Evolutionary conservation across 2,888 invertebrate genomes (phyloP).

Genomic region (Hyposoter dolosus): DNA sequence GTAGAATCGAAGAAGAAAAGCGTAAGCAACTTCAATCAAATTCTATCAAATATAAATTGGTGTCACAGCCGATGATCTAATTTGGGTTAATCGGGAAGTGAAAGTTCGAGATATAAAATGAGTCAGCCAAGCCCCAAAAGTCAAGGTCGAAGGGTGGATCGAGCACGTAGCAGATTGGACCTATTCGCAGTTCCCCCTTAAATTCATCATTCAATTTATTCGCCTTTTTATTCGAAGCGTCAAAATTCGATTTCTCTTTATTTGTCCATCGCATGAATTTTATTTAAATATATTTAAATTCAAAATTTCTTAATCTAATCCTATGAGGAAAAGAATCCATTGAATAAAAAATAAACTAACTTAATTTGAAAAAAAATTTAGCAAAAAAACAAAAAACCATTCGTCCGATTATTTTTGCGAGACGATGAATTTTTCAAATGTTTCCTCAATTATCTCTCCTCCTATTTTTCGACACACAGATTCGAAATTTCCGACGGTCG

Average conservation of each 20-base stretch:
- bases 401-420: not conserved
- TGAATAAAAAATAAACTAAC: not conserved
- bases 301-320: not conserved
- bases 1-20: not conserved
- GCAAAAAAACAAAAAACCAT: not conserved
- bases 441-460: not conserved
- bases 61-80: slow-evolving; percentile 32
- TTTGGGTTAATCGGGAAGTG: slow-evolving; percentile 59
- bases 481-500: slow-evolving; percentile 90
- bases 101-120: slow-evolving; percentile 40
- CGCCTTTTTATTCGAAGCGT: not conserved
- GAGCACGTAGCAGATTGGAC: not conserved
- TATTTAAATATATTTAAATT: not conserved
- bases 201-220: slow-evolving; percentile 44
- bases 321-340: not conserved
- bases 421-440: not conserved
- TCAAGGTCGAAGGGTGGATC: slow-evolving; percentile 43
- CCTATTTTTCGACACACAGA: slow-evolving; percentile 83
- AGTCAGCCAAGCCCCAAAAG: slow-evolving; percentile 15
- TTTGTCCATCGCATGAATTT: not conserved
- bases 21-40: not conserved
- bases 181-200: slow-evolving; percentile 5
- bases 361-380: not conserved
- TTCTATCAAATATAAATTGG: slow-evolving; percentile 2
- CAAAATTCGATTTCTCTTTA: not conserved